phyloP scores from a whole-genome alignment of 1,140 invertebrate species.

The Orchestia grillus region DNA sequence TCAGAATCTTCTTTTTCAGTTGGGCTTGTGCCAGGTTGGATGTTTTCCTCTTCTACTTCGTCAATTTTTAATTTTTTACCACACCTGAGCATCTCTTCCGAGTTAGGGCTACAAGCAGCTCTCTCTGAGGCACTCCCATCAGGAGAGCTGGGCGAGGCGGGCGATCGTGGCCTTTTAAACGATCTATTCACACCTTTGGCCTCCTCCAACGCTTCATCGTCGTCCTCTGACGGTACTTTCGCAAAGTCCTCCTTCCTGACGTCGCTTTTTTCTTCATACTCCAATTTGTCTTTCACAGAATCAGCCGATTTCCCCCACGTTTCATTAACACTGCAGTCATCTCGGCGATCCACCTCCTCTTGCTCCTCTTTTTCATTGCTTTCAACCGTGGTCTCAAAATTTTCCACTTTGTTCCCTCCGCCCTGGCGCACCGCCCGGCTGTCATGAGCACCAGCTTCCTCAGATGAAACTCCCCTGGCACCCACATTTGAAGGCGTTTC shows the following conservation, averaged over 20 bases:
- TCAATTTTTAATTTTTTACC: background rate
- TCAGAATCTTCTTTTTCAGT: background rate
- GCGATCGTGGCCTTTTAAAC: background rate
- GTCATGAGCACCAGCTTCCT: background rate
- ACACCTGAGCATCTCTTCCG: background rate
- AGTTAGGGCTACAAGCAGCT: background rate
- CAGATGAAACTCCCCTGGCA: background rate
- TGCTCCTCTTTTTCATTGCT: background rate
- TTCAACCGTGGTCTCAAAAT: background rate
- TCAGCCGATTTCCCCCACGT: background rate
- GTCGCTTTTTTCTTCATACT: background rate
- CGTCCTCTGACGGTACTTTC: background rate
- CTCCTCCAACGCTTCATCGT: background rate
- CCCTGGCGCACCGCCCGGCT: background rate
- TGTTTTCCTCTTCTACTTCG: background rate
- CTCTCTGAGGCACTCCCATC: background rate
- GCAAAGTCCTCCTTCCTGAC: background rate
- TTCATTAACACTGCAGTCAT: background rate
- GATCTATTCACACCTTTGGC: background rate
- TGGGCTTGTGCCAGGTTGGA: background rate
- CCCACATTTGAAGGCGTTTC: background rate
- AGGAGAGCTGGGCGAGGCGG: background rate
- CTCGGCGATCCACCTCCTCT: background rate
- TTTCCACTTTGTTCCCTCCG: too few species aligned
- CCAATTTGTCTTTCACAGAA: background rate